Evolutionary conservation across 2,888 invertebrate genomes (phyloP).

Genomic region (Agrilus mali): DNA sequence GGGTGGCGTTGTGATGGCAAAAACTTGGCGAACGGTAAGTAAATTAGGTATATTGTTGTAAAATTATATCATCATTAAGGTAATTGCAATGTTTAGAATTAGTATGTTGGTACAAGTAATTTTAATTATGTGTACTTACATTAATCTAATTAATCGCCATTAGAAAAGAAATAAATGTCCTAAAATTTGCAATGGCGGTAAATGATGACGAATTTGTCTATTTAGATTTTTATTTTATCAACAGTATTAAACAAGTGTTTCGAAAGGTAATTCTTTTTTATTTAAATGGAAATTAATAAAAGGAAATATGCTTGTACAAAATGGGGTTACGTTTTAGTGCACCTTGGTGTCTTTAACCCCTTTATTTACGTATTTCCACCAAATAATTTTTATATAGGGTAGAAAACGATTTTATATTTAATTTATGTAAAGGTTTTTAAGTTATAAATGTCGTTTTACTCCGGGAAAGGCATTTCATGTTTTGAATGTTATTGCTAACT

Average conservation of each 20-base stretch:
- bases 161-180: neutral
- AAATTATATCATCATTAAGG: conserved; percentile 31
- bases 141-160: neutral
- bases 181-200: conserved; percentile 33
- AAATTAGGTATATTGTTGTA: conserved; percentile 30
- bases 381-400: too few relatives aligned
- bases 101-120: neutral
- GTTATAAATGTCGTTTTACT: too few relatives aligned
- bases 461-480: too few relatives aligned
- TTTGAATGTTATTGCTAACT: too few relatives aligned
- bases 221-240: conserved; percentile 8
- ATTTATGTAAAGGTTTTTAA: too few relatives aligned
- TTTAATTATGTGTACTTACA: neutral
- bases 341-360: too few relatives aligned
- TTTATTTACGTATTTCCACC: too few relatives aligned
- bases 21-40: conserved; percentile 67
- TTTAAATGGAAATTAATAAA: too few relatives aligned
- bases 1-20: conserved; percentile 71
- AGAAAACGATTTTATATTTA: too few relatives aligned
- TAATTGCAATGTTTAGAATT: conserved; percentile 14
- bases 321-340: too few relatives aligned
- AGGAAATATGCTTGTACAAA: too few relatives aligned
- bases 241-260: conserved; percentile 3
- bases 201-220: conserved; percentile 23
- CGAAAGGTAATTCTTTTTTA: neutral